A percentile compares a stretch with the other conserved stretches of the same genome.
Conservation (phyloP, 2,113 vertebrate species). For the Seriola aureovittata region DNA sequence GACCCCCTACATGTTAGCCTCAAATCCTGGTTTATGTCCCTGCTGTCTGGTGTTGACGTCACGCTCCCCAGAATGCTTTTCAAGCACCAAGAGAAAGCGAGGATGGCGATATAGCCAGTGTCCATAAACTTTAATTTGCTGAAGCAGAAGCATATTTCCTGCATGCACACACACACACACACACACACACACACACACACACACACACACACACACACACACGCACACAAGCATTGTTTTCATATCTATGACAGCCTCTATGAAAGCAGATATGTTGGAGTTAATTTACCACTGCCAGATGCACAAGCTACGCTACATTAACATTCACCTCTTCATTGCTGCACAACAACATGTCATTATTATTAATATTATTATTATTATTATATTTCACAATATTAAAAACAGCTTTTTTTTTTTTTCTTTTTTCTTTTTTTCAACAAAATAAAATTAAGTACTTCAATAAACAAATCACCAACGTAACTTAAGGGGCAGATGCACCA, state of each 20-base stretch:
- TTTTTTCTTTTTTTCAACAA: too few relatives aligned
- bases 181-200: neutral
- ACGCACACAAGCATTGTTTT: neutral
- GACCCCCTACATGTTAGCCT: slow-evolving; percentile 40
- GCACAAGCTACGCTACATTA: neutral
- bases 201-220: neutral
- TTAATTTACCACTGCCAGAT: slow-evolving; percentile 54
- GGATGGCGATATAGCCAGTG: slow-evolving; percentile 35
- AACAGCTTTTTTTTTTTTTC: slow-evolving; percentile 6
- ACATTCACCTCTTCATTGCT: neutral
- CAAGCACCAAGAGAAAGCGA: slow-evolving; percentile 39
- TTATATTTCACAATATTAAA: slow-evolving; percentile 5
- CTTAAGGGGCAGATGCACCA: neutral
- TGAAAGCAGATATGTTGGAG: slow-evolving; percentile 49
- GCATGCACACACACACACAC: neutral
- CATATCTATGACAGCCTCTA: neutral
- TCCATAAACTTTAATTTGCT: slow-evolving; percentile 73
- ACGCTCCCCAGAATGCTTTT: slow-evolving; percentile 61
- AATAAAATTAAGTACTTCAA: neutral
- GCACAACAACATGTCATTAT: neutral
- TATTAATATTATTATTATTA: neutral
- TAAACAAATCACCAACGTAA: neutral
- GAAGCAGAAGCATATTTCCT: slow-evolving; percentile 57
- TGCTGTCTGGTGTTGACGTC: slow-evolving; percentile 65
- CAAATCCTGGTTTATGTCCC: slow-evolving; percentile 68